Evolutionary conservation across 2,888 invertebrate species (phyloP).

Genomic region (Allolobophora icterica): DNA sequence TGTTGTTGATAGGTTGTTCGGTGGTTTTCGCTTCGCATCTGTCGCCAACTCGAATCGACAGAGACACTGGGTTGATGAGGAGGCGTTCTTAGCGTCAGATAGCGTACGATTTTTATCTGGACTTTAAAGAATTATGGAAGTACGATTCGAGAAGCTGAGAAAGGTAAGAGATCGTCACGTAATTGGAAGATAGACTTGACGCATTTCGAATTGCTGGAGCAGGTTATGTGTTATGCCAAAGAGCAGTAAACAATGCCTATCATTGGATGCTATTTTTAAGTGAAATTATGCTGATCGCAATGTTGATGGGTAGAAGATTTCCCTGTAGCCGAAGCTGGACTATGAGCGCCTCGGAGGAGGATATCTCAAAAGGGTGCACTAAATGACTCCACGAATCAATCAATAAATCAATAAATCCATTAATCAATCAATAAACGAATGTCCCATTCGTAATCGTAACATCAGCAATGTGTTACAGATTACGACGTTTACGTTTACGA

Average conservation of each 20-base stretch:
- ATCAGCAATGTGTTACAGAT: too few relatives aligned
- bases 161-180: too few relatives aligned
- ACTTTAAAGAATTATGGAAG: conserved; percentile 7
- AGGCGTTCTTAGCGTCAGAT: background rate
- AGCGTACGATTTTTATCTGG: background rate
- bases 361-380: background rate
- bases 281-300: background rate
- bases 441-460: too few relatives aligned
- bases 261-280: background rate
- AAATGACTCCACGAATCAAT: too few relatives aligned
- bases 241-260: background rate
- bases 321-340: background rate
- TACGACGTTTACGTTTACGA: too few relatives aligned
- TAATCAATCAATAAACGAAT: too few relatives aligned
- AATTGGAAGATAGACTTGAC: too few relatives aligned
- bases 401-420: too few relatives aligned
- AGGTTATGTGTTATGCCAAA: too few relatives aligned
- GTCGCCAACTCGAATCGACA: background rate
- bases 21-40: background rate
- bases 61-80: background rate
- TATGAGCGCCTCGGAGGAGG: background rate
- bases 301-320: background rate
- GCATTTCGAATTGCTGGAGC: too few relatives aligned
- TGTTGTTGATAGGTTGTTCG: background rate
- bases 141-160: background rate